Evolutionary conservation across 1,140 invertebrate genomes (phyloP).

Genomic region (Adelges cooleyi): DNA sequence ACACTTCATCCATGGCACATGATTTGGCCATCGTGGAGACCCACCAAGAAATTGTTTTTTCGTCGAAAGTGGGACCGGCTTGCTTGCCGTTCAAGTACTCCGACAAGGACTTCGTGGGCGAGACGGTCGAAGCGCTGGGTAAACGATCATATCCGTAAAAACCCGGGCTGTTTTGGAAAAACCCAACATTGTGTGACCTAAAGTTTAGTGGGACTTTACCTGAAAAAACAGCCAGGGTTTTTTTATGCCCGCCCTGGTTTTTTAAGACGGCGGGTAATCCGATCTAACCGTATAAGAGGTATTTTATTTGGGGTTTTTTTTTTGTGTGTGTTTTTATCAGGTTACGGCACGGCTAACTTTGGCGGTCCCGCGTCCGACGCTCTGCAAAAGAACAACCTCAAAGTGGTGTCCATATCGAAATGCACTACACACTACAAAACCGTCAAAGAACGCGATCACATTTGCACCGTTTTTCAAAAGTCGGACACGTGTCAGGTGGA

Average conservation of each 20-base stretch:
- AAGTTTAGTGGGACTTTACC: too few relatives aligned
- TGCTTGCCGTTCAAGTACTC: constrained; percentile 10
- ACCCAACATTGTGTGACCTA: too few relatives aligned
- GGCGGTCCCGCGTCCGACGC: not conserved
- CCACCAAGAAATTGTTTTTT: not conserved
- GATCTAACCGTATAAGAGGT: too few relatives aligned
- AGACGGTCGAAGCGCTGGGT: not conserved
- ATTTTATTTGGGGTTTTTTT: too few relatives aligned
- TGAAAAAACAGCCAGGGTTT: too few relatives aligned
- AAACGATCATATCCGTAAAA: not conserved
- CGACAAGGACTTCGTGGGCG: not conserved
- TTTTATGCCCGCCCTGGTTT: too few relatives aligned
- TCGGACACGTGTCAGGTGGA: constrained; percentile 9
- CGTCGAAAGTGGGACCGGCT: constrained; percentile 2
- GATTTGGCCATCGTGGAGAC: constrained; percentile 12
- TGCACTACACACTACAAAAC: not conserved
- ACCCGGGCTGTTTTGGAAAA: too few relatives aligned
- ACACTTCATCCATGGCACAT: not conserved
- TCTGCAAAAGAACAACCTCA: not conserved
- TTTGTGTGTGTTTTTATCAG: not conserved
- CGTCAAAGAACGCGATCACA: not conserved
- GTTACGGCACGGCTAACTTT: not conserved
- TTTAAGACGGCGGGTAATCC: too few relatives aligned
- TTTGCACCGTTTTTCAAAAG: not conserved
- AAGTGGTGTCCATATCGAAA: not conserved